phyloP scores from a whole-genome alignment of 2,797 vertebrate species.

The Propithecus deckenii region DNA sequence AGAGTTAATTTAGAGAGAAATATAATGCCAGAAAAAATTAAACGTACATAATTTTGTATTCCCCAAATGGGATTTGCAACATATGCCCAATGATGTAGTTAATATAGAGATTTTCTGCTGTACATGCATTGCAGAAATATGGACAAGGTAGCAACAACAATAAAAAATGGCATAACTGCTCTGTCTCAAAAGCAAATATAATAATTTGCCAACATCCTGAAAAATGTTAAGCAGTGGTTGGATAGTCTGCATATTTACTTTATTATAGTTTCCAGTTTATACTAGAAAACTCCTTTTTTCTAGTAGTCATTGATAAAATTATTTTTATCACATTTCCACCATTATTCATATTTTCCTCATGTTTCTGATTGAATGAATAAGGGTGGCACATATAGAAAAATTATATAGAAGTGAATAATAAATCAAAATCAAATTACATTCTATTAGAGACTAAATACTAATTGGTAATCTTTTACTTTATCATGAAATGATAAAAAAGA shows the following conservation, averaged over 20 bases:
- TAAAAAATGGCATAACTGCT: not conserved
- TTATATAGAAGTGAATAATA: conserved; percentile 7
- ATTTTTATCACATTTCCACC: not conserved
- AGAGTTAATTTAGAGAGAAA: conserved; percentile 54
- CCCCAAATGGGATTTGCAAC: conserved; percentile 42
- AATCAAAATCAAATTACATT: conserved; percentile 49
- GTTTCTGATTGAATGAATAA: conserved; percentile 38
- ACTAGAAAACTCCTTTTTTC: not conserved
- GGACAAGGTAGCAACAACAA: not conserved
- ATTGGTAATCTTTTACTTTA: conserved; percentile 20
- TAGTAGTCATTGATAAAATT: conserved; percentile 10
- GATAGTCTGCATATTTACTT: not conserved
- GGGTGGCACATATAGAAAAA: not conserved
- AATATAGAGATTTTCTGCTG: conserved; percentile 50
- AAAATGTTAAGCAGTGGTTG: conserved; percentile 27
- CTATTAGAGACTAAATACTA: conserved; percentile 15
- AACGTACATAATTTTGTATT: conserved; percentile 62
- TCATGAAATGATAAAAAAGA: conserved; percentile 21
- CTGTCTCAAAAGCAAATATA: not conserved
- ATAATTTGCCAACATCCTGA: conserved; percentile 17
- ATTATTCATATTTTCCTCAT: not conserved
- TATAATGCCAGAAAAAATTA: not conserved
- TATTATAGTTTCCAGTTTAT: conserved; percentile 1
- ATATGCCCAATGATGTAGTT: conserved; percentile 44
- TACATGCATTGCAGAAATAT: not conserved